These are phyloP conservation scores for Eutrigla gurnardus DNA, from an alignment of 2,797 vertebrate species.

Conservation along the genomic window DNA sequence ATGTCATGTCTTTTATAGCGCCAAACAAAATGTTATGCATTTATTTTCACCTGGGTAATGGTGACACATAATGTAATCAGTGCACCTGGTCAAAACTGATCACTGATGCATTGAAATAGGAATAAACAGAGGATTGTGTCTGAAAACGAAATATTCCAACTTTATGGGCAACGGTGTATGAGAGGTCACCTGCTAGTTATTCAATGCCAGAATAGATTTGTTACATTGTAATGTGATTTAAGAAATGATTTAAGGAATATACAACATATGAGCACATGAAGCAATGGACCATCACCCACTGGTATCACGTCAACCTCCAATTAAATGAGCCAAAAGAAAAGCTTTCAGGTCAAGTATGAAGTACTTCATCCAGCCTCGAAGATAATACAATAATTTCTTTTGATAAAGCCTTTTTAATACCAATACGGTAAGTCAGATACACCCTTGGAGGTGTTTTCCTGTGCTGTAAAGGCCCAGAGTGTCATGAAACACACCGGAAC, in stretches of 20 bases:
- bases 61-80: too few species aligned
- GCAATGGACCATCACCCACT: too few species aligned
- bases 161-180: too few species aligned
- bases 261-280: too few species aligned
- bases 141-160: too few species aligned
- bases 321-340: neutral
- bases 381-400: neutral
- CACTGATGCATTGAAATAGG: too few species aligned
- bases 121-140: too few species aligned
- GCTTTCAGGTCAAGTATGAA: neutral
- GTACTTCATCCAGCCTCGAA: neutral
- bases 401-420: neutral
- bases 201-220: neutral
- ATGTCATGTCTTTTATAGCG: too few species aligned
- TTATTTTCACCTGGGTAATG: too few species aligned
- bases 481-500: neutral
- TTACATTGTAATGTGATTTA: neutral
- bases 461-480: constrained; percentile 1
- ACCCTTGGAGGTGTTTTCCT: neutral
- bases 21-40: too few species aligned
- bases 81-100: too few species aligned
- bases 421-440: neutral
- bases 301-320: neutral
- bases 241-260: neutral
- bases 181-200: neutral